These are phyloP conservation scores for Stenodera caucasica DNA, from an alignment of 2,888 invertebrate species.

Conservation along the genomic window DNA sequence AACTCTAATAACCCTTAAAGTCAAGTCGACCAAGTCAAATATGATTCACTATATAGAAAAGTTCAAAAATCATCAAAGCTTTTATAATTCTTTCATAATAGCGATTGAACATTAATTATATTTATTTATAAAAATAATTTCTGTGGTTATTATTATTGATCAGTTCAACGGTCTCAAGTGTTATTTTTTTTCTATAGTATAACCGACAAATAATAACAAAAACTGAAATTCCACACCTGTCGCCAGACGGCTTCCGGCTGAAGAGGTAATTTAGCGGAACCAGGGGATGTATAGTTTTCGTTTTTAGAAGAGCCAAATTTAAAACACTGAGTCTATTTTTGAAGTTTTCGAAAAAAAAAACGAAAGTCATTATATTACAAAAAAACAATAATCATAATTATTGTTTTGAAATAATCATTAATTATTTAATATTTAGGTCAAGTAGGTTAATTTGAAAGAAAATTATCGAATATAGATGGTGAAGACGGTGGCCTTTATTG, in stretches of 20 bases:
- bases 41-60: too few species aligned
- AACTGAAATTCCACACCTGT: conserved; percentile 9
- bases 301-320: not conserved
- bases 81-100: too few species aligned
- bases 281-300: not conserved
- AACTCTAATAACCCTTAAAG: too few species aligned
- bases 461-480: conserved; percentile 12
- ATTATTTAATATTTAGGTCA: conserved; percentile 23
- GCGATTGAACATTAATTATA: not conserved
- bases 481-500: conserved; percentile 25
- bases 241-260: conserved; percentile 7
- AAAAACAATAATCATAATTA: not conserved
- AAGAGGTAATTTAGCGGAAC: conserved; percentile 8
- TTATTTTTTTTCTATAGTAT: not conserved
- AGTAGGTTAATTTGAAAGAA: conserved; percentile 7
- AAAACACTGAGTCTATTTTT: not conserved
- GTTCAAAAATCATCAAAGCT: too few species aligned
- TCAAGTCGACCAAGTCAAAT: too few species aligned
- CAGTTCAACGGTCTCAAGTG: not conserved
- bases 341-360: too few species aligned
- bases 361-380: not conserved
- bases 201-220: not conserved
- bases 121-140: not conserved
- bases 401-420: not conserved
- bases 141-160: not conserved